A percentile compares a stretch with the other conserved stretches of the same genome.
phyloP scores from a whole-genome alignment of 2,888 invertebrate species.

The Cremastobaeus sp. region DNA sequence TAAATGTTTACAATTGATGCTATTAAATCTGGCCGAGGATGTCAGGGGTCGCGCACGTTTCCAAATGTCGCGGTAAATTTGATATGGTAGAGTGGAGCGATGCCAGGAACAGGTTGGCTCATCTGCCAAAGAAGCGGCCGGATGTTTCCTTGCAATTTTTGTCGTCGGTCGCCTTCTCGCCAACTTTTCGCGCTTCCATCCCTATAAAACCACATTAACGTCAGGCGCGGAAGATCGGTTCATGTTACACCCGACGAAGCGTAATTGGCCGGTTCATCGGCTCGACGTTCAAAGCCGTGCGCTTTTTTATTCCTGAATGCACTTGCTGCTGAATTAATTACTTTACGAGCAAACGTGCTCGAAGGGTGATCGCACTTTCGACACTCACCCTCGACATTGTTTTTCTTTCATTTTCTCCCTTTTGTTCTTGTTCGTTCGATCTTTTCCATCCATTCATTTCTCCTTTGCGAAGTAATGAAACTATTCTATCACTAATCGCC shows the following conservation, averaged over 20 bases:
- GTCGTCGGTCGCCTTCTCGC: constrained; percentile 18
- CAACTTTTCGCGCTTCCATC: constrained; percentile 41
- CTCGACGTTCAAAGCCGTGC: constrained; percentile 59
- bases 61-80: constrained; percentile 40
- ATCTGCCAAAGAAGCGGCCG: constrained; percentile 46
- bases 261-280: constrained; percentile 63
- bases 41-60: constrained; percentile 16
- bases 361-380: constrained; percentile 55
- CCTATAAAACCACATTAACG: constrained; percentile 48
- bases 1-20: constrained; percentile 5
- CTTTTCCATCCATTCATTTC: constrained; percentile 9
- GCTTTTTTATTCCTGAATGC: constrained; percentile 53
- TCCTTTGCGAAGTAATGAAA: constrained; percentile 5
- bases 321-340: constrained; percentile 61
- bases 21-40: constrained; percentile 22
- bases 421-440: neutral
- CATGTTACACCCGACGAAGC: constrained; percentile 49
- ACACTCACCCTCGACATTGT: constrained; percentile 41
- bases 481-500: constrained; percentile 6
- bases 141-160: constrained; percentile 48
- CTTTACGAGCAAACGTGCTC: constrained; percentile 47
- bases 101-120: constrained; percentile 23
- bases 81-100: constrained; percentile 24
- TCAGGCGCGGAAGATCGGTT: constrained; percentile 51
- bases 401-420: constrained; percentile 25